Percentiles rank a stretch among this genome's conserved stretches.
Evolutionary conservation across 2,113 vertebrate genomes (phyloP).

Genomic region (Coregonus clupeaformis): DNA sequence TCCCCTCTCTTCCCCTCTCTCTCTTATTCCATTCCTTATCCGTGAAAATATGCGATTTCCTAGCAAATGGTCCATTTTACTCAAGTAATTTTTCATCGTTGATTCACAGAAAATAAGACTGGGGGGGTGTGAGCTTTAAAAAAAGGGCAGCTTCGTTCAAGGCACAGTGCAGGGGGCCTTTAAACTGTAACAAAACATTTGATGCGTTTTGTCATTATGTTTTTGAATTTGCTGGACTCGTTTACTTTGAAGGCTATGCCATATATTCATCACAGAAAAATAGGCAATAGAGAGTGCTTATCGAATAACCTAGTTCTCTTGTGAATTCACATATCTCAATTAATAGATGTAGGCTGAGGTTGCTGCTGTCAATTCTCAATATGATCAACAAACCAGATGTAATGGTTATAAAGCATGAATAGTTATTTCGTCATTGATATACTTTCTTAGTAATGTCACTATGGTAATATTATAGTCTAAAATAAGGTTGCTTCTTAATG

Average conservation of each 20-base stretch:
- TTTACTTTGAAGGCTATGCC: slow-evolving; percentile 53
- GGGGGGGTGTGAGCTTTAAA: slow-evolving; percentile 41
- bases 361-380: not conserved
- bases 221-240: slow-evolving; percentile 42
- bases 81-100: slow-evolving; percentile 63
- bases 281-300: slow-evolving; percentile 50
- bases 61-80: slow-evolving; percentile 76
- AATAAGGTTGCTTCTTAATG: not conserved
- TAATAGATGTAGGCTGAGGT: not conserved
- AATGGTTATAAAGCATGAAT: not conserved
- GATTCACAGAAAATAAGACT: slow-evolving; percentile 62
- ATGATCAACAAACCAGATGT: not conserved
- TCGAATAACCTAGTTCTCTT: slow-evolving; percentile 48
- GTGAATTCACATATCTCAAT: too few relatives aligned
- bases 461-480: not conserved
- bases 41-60: slow-evolving; percentile 82
- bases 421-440: not conserved
- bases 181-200: slow-evolving; percentile 36
- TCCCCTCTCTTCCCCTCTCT: slow-evolving; percentile 65
- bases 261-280: slow-evolving; percentile 55
- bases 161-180: slow-evolving; percentile 25
- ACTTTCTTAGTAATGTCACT: not conserved
- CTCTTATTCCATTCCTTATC: slow-evolving; percentile 70
- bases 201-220: slow-evolving; percentile 22
- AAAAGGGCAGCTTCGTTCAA: slow-evolving; percentile 23